Evolutionary conservation across 2,113 vertebrate genomes (phyloP).

Genomic region (Dromas ardeola): DNA sequence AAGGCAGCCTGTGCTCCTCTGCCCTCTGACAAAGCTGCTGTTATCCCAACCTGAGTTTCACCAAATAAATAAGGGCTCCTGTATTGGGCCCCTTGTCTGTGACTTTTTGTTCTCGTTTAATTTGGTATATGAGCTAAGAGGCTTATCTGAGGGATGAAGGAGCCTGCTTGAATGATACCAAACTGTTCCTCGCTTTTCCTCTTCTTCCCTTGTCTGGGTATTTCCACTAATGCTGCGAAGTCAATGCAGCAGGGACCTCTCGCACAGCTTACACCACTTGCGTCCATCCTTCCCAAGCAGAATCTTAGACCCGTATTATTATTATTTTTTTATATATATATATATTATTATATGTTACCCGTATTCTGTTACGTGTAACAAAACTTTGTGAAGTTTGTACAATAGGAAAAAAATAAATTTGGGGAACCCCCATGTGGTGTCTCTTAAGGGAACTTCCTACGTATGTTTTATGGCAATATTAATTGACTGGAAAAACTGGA

Average conservation of each 20-base stretch:
- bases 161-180: neutral
- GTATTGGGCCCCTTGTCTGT: neutral
- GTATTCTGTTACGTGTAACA: neutral
- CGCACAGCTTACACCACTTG: neutral
- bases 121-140: neutral
- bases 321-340: neutral
- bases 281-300: neutral
- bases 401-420: neutral
- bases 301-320: neutral
- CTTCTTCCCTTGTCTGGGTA: neutral
- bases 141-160: neutral
- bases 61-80: neutral
- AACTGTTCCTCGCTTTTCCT: neutral
- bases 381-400: neutral
- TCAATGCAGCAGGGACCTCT: neutral
- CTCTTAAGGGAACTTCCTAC: neutral
- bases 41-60: neutral
- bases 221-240: neutral
- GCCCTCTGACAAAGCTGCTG: neutral
- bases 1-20: neutral
- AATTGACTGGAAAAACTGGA: neutral
- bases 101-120: neutral
- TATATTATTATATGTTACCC: neutral
- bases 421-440: neutral
- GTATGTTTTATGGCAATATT: neutral